Conservation (phyloP, 2,888 invertebrate genomes). For the Caenorhabditis sp. region DNA sequence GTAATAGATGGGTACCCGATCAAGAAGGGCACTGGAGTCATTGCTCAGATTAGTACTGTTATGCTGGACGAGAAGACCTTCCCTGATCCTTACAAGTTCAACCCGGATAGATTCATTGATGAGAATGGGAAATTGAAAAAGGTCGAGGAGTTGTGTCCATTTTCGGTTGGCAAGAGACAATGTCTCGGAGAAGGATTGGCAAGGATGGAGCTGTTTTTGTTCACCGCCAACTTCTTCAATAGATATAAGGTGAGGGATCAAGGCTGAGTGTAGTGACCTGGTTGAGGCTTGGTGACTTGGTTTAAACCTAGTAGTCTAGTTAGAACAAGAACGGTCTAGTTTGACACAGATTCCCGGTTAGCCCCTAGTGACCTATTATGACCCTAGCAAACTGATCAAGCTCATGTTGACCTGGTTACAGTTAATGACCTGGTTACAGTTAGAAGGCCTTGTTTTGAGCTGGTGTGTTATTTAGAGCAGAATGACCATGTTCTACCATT, state of each 20-base stretch:
- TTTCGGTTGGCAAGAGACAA: slow-evolving; percentile 61
- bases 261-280: too few relatives aligned
- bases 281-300: too few relatives aligned
- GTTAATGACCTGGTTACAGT: too few relatives aligned
- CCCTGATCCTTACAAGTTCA: slow-evolving; percentile 56
- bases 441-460: too few relatives aligned
- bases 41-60: slow-evolving; percentile 63
- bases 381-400: too few relatives aligned
- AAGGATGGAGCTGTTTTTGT: slow-evolving; percentile 61
- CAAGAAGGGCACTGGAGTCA: slow-evolving; percentile 43
- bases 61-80: slow-evolving; percentile 55
- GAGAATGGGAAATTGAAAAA: slow-evolving; percentile 52
- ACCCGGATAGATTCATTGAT: slow-evolving; percentile 61
- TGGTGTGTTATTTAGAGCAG: too few relatives aligned
- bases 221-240: slow-evolving; percentile 58
- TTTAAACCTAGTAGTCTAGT: too few relatives aligned
- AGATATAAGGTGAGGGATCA: slow-evolving; percentile 53
- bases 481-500: too few relatives aligned
- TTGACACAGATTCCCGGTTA: too few relatives aligned
- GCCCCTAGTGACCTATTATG: neutral
- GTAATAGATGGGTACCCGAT: slow-evolving; percentile 46
- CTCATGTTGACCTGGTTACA: too few relatives aligned
- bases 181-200: slow-evolving; percentile 66
- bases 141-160: slow-evolving; percentile 50
- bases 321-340: too few relatives aligned